These are phyloP conservation scores for Leptothorax acervorum DNA, from an alignment of 2,888 invertebrate genomes.

Conservation along the genomic window DNA sequence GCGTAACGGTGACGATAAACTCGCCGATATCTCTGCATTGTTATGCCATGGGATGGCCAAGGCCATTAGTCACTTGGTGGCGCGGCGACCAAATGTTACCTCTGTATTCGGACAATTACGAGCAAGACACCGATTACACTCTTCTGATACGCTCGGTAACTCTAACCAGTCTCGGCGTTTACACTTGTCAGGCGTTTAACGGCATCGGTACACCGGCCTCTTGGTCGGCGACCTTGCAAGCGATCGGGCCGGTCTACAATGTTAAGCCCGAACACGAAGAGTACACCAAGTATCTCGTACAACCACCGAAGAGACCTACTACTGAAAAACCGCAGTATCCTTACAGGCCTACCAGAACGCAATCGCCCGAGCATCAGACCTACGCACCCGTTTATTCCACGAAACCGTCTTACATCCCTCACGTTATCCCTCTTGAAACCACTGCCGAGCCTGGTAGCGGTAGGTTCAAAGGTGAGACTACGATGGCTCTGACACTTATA, in stretches of 20 bases:
- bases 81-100: constrained; percentile 92
- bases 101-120: constrained; percentile 89
- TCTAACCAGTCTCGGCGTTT: constrained; percentile 92
- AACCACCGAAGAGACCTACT: constrained; percentile 86
- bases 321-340: constrained; percentile 83
- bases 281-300: constrained; percentile 88
- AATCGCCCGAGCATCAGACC: constrained; percentile 78
- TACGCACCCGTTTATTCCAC: constrained; percentile 84
- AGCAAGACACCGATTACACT: constrained; percentile 91
- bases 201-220: constrained; percentile 92
- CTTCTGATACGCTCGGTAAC: constrained; percentile 91
- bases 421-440: constrained; percentile 77
- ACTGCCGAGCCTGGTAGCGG: constrained; percentile 61
- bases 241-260: constrained; percentile 90
- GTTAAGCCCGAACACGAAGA: constrained; percentile 87
- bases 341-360: constrained; percentile 79
- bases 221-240: constrained; percentile 91
- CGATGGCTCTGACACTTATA: background rate
- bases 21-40: constrained; percentile 91
- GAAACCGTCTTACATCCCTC: constrained; percentile 75
- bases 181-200: constrained; percentile 96
- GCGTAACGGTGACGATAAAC: constrained; percentile 90
- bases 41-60: constrained; percentile 93
- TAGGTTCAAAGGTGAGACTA: constrained; percentile 79
- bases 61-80: constrained; percentile 94